Percentiles rank a stretch among this genome's conserved stretches.
phyloP scores from a whole-genome alignment of 2,113 vertebrate genomes.

The Macroglossus sobrinus region DNA sequence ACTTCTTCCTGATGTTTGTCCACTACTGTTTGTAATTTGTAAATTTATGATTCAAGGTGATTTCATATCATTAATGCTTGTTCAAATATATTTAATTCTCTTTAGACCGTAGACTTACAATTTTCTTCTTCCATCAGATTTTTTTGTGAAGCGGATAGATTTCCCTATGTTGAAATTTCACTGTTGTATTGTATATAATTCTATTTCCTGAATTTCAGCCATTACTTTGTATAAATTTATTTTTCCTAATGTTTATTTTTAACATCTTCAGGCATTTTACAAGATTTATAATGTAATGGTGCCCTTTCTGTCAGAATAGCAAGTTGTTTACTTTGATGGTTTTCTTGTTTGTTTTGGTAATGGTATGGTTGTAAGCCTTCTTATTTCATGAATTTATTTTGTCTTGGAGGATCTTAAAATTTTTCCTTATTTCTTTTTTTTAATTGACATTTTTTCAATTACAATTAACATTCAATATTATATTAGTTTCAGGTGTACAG shows the following conservation, averaged over 20 bases:
- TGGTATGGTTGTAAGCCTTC: neutral
- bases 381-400: neutral
- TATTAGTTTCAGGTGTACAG: no score
- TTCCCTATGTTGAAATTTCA: neutral
- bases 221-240: neutral
- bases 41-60: neutral
- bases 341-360: neutral
- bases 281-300: neutral
- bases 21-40: neutral
- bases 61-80: neutral
- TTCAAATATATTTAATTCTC: neutral
- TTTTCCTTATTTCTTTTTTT: neutral
- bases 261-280: neutral
- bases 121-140: neutral
- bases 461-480: no score
- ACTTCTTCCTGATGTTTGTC: neutral
- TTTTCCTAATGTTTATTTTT: neutral
- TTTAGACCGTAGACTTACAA: neutral
- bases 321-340: neutral
- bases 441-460: neutral
- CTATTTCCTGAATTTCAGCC: neutral
- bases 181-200: neutral
- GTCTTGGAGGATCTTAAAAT: neutral
- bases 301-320: neutral
- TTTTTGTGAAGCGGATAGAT: neutral